Evolutionary conservation across 2,113 vertebrate genomes (phyloP).

Genomic region (Genyomyrus donnyi): DNA sequence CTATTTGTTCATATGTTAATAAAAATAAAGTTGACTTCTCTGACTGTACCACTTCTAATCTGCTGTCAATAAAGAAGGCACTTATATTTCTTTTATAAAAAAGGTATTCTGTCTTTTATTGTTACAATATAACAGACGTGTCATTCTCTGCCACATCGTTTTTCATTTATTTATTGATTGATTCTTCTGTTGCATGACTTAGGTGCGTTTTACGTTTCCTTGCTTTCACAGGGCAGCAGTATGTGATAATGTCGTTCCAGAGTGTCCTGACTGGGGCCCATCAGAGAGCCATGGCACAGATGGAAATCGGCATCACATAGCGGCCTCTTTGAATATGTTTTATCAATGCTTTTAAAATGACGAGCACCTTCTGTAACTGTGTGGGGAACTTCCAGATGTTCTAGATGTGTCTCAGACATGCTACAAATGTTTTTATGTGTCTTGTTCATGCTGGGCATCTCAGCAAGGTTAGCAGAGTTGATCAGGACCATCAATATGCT

Average conservation of each 20-base stretch:
- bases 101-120: not conserved
- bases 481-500: not conserved
- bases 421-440: not conserved
- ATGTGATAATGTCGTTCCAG: constrained; percentile 94
- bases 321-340: constrained; percentile 21
- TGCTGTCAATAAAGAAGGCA: not conserved
- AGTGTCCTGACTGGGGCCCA: constrained; percentile 77
- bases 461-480: not conserved
- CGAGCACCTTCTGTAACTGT: not conserved
- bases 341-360: not conserved
- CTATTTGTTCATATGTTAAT: too few species aligned
- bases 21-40: not conserved
- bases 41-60: not conserved
- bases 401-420: not conserved
- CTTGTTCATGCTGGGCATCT: not conserved
- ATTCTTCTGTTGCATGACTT: not conserved
- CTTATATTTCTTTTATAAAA: not conserved
- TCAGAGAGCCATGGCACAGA: constrained; percentile 72
- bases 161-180: not conserved
- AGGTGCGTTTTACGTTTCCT: not conserved
- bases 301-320: too few species aligned
- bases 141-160: not conserved
- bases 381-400: not conserved
- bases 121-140: too few species aligned
- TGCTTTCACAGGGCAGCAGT: constrained; percentile 71